Evolutionary conservation across 2,888 invertebrate species (phyloP).

Genomic region (Pandemis heparana): DNA sequence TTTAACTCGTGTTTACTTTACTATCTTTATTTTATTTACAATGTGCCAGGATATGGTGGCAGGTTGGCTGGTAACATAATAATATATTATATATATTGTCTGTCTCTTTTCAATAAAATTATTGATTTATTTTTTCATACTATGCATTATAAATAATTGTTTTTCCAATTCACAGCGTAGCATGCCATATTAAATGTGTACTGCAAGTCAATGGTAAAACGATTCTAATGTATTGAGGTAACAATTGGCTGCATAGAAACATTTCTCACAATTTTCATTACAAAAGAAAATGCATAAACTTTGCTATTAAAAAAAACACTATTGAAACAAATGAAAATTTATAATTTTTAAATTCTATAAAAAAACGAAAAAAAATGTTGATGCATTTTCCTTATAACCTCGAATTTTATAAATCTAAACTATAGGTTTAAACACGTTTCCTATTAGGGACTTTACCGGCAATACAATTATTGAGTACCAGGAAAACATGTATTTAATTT

Average conservation of each 20-base stretch:
- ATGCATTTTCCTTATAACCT: slow-evolving; percentile 3
- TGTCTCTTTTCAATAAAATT: no score
- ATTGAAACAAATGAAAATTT: no score
- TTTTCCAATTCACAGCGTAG: not conserved
- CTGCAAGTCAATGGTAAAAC: slow-evolving; percentile 16
- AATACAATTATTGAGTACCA: not conserved
- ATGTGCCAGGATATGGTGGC: no score
- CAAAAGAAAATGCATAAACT: slow-evolving; percentile 3
- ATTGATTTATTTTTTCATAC: no score
- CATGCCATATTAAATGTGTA: not conserved
- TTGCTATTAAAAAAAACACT: not conserved
- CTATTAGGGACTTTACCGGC: slow-evolving; percentile 7
- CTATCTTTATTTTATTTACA: no score
- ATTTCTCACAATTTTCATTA: not conserved
- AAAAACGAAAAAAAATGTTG: not conserved
- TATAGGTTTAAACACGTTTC: not conserved
- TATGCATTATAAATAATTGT: not conserved
- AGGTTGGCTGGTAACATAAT: no score
- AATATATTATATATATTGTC: no score
- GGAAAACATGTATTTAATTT: slow-evolving; percentile 4
- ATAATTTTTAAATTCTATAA: not conserved
- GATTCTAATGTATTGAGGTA: slow-evolving; percentile 30
- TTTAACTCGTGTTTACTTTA: no score
- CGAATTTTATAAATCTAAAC: not conserved
- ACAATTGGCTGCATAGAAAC: slow-evolving; percentile 31